Evolutionary conservation across 2,888 invertebrate genomes (phyloP).

Genomic region (Amphipyra berbera): DNA sequence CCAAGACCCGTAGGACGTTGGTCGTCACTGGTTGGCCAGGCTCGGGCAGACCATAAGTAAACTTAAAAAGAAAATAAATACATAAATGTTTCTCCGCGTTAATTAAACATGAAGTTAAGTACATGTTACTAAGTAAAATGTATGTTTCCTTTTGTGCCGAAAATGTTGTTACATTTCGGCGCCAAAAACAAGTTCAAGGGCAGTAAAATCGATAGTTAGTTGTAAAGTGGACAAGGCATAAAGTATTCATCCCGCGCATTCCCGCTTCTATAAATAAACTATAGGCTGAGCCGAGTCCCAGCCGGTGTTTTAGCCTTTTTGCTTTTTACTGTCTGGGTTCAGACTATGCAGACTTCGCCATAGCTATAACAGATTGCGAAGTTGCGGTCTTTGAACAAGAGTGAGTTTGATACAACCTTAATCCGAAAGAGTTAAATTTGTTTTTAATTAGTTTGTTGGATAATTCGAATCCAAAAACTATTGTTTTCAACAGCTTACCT

Average conservation of each 20-base stretch:
- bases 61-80: too few relatives aligned
- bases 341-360: slow-evolving; percentile 3
- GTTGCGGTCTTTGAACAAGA: background rate
- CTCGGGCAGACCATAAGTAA: too few relatives aligned
- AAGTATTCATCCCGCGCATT: slow-evolving; percentile 53
- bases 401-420: background rate
- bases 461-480: too few relatives aligned
- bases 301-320: slow-evolving; percentile 47
- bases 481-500: too few relatives aligned
- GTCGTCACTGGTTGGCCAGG: too few relatives aligned
- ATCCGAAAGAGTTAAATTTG: background rate
- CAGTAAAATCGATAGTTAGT: slow-evolving; percentile 28
- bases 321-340: slow-evolving; percentile 45
- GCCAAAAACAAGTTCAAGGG: slow-evolving; percentile 22
- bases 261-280: slow-evolving; percentile 59
- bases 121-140: too few relatives aligned
- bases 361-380: slow-evolving; percentile 18
- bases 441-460: background rate
- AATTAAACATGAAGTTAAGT: too few relatives aligned
- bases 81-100: too few relatives aligned
- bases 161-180: background rate
- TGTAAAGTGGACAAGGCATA: slow-evolving; percentile 51
- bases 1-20: too few relatives aligned
- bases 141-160: background rate
- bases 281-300: slow-evolving; percentile 35